Conservation (phyloP, 2,797 vertebrate species). For the Erethizon dorsatum region DNA sequence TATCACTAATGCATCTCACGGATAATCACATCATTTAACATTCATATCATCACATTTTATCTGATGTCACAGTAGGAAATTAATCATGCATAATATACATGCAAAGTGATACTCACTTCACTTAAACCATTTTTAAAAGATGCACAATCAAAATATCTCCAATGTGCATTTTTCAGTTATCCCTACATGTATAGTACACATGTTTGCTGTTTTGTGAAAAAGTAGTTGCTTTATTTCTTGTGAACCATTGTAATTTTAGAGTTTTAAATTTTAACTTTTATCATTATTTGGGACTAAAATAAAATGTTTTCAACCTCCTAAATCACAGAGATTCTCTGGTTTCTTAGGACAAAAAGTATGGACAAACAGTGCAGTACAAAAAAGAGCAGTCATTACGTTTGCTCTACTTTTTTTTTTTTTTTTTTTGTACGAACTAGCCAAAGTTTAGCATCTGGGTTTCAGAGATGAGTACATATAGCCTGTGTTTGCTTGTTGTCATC, state of each 20-base stretch:
- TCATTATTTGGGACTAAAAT: neutral
- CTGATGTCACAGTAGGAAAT: neutral
- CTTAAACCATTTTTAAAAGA: neutral
- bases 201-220: neutral
- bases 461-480: neutral
- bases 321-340: neutral
- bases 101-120: neutral
- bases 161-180: neutral
- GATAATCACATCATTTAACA: neutral
- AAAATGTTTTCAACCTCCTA: neutral
- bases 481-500: neutral
- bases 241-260: neutral
- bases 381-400: neutral
- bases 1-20: neutral
- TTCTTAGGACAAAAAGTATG: constrained; percentile 36
- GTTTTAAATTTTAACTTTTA: constrained; percentile 13
- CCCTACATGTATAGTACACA: neutral
- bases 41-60: neutral
- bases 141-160: neutral
- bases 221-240: neutral
- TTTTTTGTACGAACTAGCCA: constrained; percentile 2
- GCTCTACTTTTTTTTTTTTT: neutral
- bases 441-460: neutral
- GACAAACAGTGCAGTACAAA: neutral
- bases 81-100: neutral